Percentiles rank a stretch among this genome's conserved stretches.
Conservation (phyloP, 2,888 invertebrate genomes). For the Bhutanitis thaidina region DNA sequence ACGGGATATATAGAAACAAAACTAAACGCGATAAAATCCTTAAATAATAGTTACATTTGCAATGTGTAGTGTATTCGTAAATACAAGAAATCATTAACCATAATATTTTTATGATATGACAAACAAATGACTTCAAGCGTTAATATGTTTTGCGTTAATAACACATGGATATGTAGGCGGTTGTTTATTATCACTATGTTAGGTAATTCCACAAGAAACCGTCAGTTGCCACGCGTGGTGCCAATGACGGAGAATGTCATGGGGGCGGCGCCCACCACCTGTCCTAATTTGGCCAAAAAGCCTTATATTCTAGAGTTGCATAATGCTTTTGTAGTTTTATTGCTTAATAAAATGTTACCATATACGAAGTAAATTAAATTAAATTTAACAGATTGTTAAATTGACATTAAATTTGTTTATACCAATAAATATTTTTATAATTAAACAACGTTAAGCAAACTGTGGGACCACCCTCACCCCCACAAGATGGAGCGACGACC, state of each 20-base stretch:
- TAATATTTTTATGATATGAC: not conserved
- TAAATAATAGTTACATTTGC: too few relatives aligned
- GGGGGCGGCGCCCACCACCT: conserved; percentile 23
- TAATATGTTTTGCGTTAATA: conserved; percentile 6
- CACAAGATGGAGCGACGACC: too few relatives aligned
- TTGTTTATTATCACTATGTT: conserved; percentile 5
- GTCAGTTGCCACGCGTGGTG: not conserved
- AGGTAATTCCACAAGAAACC: not conserved
- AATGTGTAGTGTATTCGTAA: too few relatives aligned
- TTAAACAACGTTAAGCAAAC: too few relatives aligned
- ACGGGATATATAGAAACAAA: too few relatives aligned
- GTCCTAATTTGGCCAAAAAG: conserved; percentile 17
- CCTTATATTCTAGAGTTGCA: not conserved
- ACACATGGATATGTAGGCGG: conserved; percentile 7
- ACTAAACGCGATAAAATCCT: too few relatives aligned
- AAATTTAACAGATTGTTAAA: not conserved
- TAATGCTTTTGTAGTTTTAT: not conserved
- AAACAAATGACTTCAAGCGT: not conserved
- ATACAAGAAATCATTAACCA: too few relatives aligned
- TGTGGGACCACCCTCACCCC: too few relatives aligned
- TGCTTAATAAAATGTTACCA: not conserved
- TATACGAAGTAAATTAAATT: not conserved
- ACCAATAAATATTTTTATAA: too few relatives aligned
- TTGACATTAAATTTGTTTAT: not conserved
- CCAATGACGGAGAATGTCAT: not conserved